Evolutionary conservation across 2,797 vertebrate genomes (phyloP).

Genomic region (Ceyx erithaca): DNA sequence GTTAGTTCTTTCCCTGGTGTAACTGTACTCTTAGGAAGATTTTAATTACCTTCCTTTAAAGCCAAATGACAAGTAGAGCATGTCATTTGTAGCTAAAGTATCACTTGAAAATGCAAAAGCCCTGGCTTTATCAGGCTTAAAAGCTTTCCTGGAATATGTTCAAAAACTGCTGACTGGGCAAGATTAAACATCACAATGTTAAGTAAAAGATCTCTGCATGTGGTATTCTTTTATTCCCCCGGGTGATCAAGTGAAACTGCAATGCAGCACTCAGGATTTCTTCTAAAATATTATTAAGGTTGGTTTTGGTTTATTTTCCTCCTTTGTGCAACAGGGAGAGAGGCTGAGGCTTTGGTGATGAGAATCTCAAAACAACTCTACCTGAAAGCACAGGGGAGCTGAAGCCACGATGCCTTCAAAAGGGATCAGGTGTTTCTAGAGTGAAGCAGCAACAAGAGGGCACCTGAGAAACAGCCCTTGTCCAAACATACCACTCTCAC

Average conservation of each 20-base stretch:
- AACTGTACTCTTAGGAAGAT: conserved; percentile 66
- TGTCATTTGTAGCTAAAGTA: conserved; percentile 73
- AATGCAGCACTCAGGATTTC: conserved; percentile 1
- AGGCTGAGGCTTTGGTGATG: not conserved
- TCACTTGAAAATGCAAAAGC: conserved; percentile 76
- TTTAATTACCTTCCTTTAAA: conserved; percentile 72
- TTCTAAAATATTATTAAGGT: not conserved
- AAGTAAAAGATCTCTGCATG: conserved; percentile 82
- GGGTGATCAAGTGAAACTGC: conserved; percentile 47
- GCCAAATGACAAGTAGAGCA: conserved; percentile 71
- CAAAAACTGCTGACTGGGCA: conserved; percentile 88
- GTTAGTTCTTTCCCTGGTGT: not conserved
- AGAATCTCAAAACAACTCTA: not conserved
- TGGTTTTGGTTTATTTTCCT: not conserved
- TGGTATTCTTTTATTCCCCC: conserved; percentile 69
- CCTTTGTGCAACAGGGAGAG: not conserved
- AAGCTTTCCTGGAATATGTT: conserved; percentile 92
- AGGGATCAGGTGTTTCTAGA: not conserved
- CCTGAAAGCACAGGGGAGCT: not conserved
- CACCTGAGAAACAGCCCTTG: not conserved
- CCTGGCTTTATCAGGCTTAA: conserved; percentile 85
- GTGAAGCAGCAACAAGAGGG: not conserved
- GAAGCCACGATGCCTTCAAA: fast-evolving
- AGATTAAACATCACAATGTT: conserved; percentile 83
- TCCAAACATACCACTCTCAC: not conserved